phyloP scores from a whole-genome alignment of 2,888 invertebrate genomes.

The Latheticus oryzae region DNA sequence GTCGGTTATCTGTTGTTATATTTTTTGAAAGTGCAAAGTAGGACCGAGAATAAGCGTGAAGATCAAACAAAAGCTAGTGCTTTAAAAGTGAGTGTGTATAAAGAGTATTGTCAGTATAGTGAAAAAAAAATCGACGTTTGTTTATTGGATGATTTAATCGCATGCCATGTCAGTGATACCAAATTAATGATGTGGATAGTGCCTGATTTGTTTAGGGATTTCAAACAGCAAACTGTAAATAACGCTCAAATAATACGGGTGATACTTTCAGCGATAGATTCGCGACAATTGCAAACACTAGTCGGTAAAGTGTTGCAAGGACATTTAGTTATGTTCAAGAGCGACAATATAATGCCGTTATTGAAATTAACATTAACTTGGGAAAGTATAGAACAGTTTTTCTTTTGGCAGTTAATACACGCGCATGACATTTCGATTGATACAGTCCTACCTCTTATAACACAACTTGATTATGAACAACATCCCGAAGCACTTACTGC shows the following conservation, averaged over 20 bases:
- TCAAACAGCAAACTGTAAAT: conserved; percentile 87
- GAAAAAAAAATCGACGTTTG: conserved; percentile 80
- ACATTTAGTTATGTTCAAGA: conserved; percentile 84
- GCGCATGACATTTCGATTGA: conserved; percentile 96
- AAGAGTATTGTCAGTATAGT: conserved; percentile 83
- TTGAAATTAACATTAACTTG: conserved; percentile 88
- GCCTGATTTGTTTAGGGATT: conserved; percentile 92
- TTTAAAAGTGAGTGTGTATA: conserved; percentile 88
- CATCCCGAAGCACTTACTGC: conserved; percentile 95
- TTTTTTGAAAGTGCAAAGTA: conserved; percentile 84
- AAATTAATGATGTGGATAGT: conserved; percentile 91
- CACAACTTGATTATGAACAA: conserved; percentile 82
- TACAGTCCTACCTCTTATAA: conserved; percentile 82
- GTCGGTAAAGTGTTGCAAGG: conserved; percentile 93
- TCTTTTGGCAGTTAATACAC: conserved; percentile 95
- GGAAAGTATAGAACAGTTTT: conserved; percentile 98
- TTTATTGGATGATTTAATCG: conserved; percentile 85
- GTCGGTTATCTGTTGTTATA: conserved; percentile 90
- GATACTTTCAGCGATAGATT: conserved; percentile 91
- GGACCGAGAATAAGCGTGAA: conserved; percentile 68
- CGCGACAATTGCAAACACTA: conserved; percentile 88
- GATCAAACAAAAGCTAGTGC: conserved; percentile 67
- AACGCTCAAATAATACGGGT: conserved; percentile 89
- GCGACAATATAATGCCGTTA: conserved; percentile 79
- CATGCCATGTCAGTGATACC: conserved; percentile 90